These are phyloP conservation scores for Heliconius hortense DNA, from an alignment of 2,888 invertebrate species.

Conservation along the genomic window DNA sequence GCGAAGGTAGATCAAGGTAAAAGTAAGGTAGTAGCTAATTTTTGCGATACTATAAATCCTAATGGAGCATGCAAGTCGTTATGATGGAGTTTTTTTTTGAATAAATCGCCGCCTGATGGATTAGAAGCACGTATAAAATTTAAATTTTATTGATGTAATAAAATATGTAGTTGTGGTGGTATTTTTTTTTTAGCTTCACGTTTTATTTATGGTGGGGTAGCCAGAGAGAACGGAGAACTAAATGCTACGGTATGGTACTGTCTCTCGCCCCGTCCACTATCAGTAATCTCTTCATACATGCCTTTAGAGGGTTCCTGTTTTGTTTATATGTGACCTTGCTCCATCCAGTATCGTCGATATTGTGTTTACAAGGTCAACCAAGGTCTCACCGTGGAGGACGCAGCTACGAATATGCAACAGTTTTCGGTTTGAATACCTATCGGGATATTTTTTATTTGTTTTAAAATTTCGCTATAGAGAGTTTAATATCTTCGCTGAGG, in stretches of 20 bases:
- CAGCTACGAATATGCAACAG: not conserved
- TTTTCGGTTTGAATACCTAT: not conserved
- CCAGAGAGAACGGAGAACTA: too few species aligned
- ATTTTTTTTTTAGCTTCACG: too few species aligned
- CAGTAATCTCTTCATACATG: too few species aligned
- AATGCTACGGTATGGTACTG: too few species aligned
- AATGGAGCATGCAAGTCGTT: conserved; percentile 41
- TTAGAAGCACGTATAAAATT: conserved; percentile 15
- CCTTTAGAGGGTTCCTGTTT: too few species aligned
- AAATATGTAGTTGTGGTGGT: not conserved
- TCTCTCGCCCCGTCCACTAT: too few species aligned
- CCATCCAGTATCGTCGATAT: too few species aligned
- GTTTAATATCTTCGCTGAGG: not conserved
- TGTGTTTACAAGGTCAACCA: too few species aligned
- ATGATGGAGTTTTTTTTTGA: conserved; percentile 34
- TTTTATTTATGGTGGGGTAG: too few species aligned
- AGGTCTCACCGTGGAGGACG: too few species aligned
- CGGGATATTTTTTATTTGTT: not conserved
- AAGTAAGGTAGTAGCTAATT: conserved; percentile 38
- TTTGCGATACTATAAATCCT: conserved; percentile 41
- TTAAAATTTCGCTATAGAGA: not conserved
- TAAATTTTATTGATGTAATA: conserved; percentile 18
- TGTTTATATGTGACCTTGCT: too few species aligned
- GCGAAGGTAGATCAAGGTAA: conserved; percentile 28
- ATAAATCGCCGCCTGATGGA: conserved; percentile 28